Evolutionary conservation across 2,888 invertebrate genomes (phyloP), one percentile per base, ranked within the genome.

Genomic region (Chrysomela aeneicollis): DNA sequence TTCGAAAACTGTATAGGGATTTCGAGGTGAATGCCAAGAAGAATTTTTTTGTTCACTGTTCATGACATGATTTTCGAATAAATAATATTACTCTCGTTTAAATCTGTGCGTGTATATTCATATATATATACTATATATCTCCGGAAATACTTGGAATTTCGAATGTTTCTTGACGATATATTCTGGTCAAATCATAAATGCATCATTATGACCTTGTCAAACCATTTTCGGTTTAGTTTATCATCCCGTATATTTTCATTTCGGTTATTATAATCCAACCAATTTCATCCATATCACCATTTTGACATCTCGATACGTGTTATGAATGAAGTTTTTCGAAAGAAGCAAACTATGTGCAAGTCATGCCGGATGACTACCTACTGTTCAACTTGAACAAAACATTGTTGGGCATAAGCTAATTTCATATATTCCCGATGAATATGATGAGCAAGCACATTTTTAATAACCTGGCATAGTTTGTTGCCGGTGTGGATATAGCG

Each of bases 321-420:
- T 61, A 61, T 61, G 61, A 61, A 61, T 61, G 55, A 51, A 61
- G 26, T 21, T 52, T 46, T 22, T 18, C n/a, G 55, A 50, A 35
- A 57, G 61, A 35, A 21, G 12, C 32, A 68, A 64, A 71, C 68
- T 68, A 67, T 66, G 72, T 6, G n/a, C 70, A 42, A 30, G 61
- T 72, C 69, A 72, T 72, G 70, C 72, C 72, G 70, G 70, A 35
- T 35, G 32, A 35, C 72, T 71, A 70, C 26, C 69, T 63, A 72
- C 70, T 71, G 69, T 69, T 69, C 66, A 59, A 59, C 61, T 57
- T 53, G 15, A 15, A 42, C 42, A 42, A 42, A 42, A 42, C 42
- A 42, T 42, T 6, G 42, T 61, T 61, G 54, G 42, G 54, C 19
- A 61, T 54, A 52, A 54, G 53, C 21, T 32, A 61, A 61, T 61